Evolutionary conservation across 2,888 invertebrate genomes (phyloP).

Genomic region (Leptinotarsa tumamoca): DNA sequence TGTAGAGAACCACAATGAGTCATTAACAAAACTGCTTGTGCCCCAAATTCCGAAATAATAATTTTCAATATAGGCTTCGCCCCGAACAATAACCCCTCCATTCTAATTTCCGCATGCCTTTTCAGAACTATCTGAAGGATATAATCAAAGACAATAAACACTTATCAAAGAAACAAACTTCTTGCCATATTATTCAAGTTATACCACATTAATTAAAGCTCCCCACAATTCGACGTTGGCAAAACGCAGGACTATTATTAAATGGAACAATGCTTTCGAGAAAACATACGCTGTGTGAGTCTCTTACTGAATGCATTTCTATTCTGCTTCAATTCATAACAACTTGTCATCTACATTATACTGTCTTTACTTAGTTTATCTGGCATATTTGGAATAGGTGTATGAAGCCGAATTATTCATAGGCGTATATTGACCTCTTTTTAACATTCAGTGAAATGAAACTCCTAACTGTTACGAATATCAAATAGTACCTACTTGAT

Average conservation of each 20-base stretch:
- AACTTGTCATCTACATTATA: conserved; percentile 42
- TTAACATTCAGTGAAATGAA: not conserved
- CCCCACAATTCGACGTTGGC: conserved; percentile 38
- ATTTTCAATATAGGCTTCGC: not conserved
- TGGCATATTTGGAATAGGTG: conserved; percentile 24
- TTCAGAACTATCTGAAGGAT: conserved; percentile 29
- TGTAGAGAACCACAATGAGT: not conserved
- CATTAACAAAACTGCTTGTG: not conserved
- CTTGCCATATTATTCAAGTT: conserved; percentile 39
- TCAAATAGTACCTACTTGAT: too few species aligned
- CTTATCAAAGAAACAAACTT: conserved; percentile 40
- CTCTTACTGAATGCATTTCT: conserved; percentile 35
- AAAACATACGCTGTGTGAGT: conserved; percentile 39
- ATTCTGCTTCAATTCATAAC: conserved; percentile 40
- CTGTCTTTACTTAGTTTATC: conserved; percentile 31
- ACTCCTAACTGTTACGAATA: too few species aligned
- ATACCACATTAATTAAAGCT: conserved; percentile 42
- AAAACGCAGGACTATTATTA: conserved; percentile 40
- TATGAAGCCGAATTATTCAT: conserved; percentile 7
- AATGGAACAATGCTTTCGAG: conserved; percentile 37
- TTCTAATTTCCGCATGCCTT: not conserved
- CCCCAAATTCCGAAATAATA: not conserved
- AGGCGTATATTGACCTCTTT: not conserved
- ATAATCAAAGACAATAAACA: conserved; percentile 39
- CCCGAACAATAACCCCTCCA: not conserved